phyloP scores from a whole-genome alignment of 2,888 invertebrate species.

The Plemyria rubiginata region DNA sequence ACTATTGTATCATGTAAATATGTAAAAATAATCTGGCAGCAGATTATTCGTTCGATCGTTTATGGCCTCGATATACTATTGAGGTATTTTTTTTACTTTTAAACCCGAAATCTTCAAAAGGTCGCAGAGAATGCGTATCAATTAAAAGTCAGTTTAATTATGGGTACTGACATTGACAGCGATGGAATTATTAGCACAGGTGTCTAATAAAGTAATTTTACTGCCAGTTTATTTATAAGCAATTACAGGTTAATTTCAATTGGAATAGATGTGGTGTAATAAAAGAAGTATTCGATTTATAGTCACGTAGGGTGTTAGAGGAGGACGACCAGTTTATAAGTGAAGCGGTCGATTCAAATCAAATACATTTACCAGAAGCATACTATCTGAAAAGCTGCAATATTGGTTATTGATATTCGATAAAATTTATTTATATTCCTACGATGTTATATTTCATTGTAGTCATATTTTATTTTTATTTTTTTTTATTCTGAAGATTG shows the following conservation, averaged over 20 bases:
- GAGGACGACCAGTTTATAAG: slow-evolving; percentile 68
- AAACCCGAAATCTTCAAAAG: slow-evolving; percentile 15
- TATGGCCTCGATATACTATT: slow-evolving; percentile 41
- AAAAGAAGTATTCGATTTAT: slow-evolving; percentile 73
- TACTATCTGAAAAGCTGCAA: background rate
- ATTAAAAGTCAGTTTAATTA: slow-evolving; percentile 33
- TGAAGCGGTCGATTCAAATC: slow-evolving; percentile 36
- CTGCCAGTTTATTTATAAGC: slow-evolving; percentile 58
- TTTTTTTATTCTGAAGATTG: background rate
- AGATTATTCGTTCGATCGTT: slow-evolving; percentile 61
- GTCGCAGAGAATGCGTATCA: slow-evolving; percentile 21
- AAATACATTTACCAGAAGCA: slow-evolving; percentile 10
- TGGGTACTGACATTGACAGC: slow-evolving; percentile 25
- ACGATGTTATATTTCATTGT: no score
- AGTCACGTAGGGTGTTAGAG: slow-evolving; percentile 64
- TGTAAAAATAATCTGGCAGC: slow-evolving; percentile 73
- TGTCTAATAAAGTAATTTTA: slow-evolving; percentile 40
- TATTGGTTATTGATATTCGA: no score
- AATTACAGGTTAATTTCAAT: slow-evolving; percentile 72
- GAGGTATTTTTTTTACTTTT: slow-evolving; percentile 22
- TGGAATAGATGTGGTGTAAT: slow-evolving; percentile 63
- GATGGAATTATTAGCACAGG: slow-evolving; percentile 42
- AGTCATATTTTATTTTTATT: no score
- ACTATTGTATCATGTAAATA: slow-evolving; percentile 77
- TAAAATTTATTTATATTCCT: no score